Conservation (phyloP, 2,888 invertebrate genomes). For the Lacanobia wlatinum region DNA sequence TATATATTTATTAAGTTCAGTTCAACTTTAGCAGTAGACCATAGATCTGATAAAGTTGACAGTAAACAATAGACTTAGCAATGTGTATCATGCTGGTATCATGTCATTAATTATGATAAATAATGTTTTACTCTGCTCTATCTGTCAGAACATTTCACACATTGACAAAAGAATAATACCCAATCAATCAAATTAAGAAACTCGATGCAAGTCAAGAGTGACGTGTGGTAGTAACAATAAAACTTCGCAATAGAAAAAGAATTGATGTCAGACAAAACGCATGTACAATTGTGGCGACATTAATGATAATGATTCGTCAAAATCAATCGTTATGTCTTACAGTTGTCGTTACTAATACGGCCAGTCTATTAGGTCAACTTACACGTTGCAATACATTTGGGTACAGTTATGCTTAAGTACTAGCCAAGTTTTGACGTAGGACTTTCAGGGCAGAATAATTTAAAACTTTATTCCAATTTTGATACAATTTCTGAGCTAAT, state of each 20-base stretch:
- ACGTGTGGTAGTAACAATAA: constrained; percentile 20
- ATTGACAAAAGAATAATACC: constrained; percentile 71
- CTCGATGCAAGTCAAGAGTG: constrained; percentile 8
- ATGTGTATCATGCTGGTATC: background rate
- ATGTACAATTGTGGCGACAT: constrained; percentile 17
- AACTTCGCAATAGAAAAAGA: constrained; percentile 23
- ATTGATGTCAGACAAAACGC: constrained; percentile 31
- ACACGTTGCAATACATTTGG: constrained; percentile 9
- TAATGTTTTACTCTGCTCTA: constrained; percentile 7
- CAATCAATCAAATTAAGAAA: constrained; percentile 62
- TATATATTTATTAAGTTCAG: background rate
- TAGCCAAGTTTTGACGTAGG: background rate
- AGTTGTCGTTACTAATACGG: constrained; percentile 19
- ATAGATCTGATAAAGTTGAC: background rate
- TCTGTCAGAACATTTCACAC: constrained; percentile 40
- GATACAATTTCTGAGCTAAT: constrained; percentile 49
- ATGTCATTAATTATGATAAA: constrained; percentile 13
- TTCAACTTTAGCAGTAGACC: background rate
- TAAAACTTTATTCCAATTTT: constrained; percentile 22
- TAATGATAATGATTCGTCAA: constrained; percentile 53
- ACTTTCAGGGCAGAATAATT: constrained; percentile 11
- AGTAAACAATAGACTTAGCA: constrained; percentile 7
- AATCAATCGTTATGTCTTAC: constrained; percentile 25
- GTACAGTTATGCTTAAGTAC: constrained; percentile 15
- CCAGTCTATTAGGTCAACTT: constrained; percentile 29